Conservation (phyloP, 2,888 invertebrate species). For the Campaea margaritaria region DNA sequence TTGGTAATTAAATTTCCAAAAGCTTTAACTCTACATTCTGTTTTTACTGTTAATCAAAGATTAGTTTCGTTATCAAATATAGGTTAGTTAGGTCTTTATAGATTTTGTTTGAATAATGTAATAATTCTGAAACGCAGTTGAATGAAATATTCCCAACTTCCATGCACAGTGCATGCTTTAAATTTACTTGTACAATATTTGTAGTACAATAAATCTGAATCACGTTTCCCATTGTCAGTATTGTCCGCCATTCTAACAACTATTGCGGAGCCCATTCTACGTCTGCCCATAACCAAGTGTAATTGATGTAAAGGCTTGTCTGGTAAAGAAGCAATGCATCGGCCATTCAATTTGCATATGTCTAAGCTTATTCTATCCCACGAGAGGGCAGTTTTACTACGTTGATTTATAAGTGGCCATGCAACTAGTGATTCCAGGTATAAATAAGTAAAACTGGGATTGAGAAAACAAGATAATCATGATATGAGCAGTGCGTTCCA, state of each 20-base stretch:
- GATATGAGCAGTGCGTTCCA: too few relatives aligned
- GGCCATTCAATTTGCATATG: constrained; percentile 54
- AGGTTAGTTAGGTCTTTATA: not conserved
- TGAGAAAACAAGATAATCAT: not conserved
- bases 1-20: too few relatives aligned
- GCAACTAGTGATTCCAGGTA: constrained; percentile 18
- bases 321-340: constrained; percentile 41
- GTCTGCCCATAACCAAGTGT: constrained; percentile 41
- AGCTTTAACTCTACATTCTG: too few relatives aligned
- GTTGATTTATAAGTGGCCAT: constrained; percentile 46
- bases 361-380: constrained; percentile 47
- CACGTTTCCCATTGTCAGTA: constrained; percentile 23
- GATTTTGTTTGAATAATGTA: not conserved
- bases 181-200: not conserved
- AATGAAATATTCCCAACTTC: not conserved
- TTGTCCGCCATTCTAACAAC: constrained; percentile 21
- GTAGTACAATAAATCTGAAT: constrained; percentile 11
- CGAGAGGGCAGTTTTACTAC: constrained; percentile 45
- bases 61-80: too few relatives aligned
- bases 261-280: constrained; percentile 17
- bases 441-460: constrained; percentile 15
- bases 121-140: not conserved
- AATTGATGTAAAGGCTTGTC: constrained; percentile 50
- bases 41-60: too few relatives aligned
- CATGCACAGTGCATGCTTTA: not conserved